phyloP scores from a whole-genome alignment of 2,888 invertebrate genomes.

The Notocelia uddmanniana region DNA sequence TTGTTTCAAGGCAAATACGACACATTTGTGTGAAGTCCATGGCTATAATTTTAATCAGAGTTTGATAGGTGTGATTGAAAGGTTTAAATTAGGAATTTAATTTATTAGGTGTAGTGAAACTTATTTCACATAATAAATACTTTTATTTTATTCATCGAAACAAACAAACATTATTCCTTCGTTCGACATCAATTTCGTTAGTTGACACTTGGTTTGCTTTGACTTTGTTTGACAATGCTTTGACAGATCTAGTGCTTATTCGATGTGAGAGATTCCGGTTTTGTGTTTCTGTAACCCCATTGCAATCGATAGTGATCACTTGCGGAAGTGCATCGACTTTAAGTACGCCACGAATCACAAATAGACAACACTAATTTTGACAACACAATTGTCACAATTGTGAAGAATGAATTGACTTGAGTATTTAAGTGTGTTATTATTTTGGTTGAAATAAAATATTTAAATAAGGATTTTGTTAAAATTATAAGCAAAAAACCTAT shows the following conservation, averaged over 20 bases:
- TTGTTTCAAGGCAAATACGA: constrained; percentile 70
- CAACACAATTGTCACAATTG: neutral
- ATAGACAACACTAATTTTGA: constrained; percentile 34
- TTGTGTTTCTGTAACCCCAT: neutral
- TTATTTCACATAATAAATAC: constrained; percentile 4
- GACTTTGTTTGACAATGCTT: neutral
- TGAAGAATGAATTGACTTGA: constrained; percentile 26
- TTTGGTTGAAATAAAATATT: constrained; percentile 28
- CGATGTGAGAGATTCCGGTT: neutral
- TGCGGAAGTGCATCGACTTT: neutral
- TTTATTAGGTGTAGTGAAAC: neutral
- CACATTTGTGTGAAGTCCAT: constrained; percentile 74
- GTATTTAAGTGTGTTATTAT: constrained; percentile 29
- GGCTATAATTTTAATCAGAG: constrained; percentile 9
- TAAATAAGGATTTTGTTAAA: constrained; percentile 9
- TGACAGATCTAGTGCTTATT: constrained; percentile 23
- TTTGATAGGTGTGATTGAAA: neutral
- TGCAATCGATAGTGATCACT: constrained; percentile 7
- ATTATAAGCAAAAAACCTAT: constrained; percentile 17
- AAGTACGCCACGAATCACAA: neutral
- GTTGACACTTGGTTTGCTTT: neutral
- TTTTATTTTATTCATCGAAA: neutral
- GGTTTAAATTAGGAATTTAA: neutral
- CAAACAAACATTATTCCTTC: constrained; percentile 6
- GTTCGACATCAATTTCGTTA: constrained; percentile 25